Conservation (phyloP, 2,113 vertebrate genomes). For the Petrocephalus microphthalmus region DNA sequence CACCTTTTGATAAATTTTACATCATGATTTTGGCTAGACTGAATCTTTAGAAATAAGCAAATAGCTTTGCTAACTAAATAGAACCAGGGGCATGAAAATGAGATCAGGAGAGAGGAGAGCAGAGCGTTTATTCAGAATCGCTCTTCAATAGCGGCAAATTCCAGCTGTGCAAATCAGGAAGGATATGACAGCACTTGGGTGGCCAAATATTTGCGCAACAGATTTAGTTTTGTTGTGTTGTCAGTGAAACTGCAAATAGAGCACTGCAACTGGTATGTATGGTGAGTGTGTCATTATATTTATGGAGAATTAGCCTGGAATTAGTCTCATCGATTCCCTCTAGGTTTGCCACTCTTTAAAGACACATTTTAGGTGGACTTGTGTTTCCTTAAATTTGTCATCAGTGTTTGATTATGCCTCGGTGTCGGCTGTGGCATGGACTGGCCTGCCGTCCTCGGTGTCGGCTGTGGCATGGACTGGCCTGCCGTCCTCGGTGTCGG, state of each 20-base stretch:
- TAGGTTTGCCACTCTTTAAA: not conserved
- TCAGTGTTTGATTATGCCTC: not conserved
- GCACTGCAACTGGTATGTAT: not conserved
- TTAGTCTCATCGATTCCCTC: not conserved
- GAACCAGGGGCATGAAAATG: not conserved
- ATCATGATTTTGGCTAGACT: not conserved
- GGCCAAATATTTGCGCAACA: not conserved
- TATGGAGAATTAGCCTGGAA: not conserved
- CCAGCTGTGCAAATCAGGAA: not conserved
- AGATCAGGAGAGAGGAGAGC: not conserved
- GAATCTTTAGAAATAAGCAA: not conserved
- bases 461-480: too few relatives aligned
- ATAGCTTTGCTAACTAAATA: not conserved
- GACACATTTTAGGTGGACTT: not conserved
- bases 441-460: too few relatives aligned
- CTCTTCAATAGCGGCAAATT: not conserved
- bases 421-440: too few relatives aligned
- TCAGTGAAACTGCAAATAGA: not conserved
- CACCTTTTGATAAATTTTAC: not conserved
- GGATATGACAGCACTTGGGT: not conserved
- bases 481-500: not conserved
- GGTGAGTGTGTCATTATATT: not conserved
- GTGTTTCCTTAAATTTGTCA: not conserved
- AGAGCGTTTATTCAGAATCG: not conserved
- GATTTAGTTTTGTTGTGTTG: not conserved